These are phyloP conservation scores for Alexandromys fortis DNA, from an alignment of 2,113 vertebrate genomes.

Conservation along the genomic window DNA sequence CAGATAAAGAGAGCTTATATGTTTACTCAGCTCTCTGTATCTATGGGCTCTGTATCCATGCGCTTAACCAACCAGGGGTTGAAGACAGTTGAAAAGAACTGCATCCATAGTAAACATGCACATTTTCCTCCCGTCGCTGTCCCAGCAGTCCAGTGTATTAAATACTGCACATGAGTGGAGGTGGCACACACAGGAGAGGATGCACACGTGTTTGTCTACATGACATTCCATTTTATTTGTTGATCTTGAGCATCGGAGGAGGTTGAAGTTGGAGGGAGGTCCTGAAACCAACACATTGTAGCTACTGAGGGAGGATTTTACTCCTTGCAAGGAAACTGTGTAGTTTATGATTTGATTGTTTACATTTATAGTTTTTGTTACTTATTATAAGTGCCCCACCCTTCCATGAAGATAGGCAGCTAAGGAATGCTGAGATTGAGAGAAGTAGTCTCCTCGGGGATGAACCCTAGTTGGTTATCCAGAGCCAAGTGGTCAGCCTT, in stretches of 20 bases:
- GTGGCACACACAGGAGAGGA: neutral
- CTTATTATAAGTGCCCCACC: neutral
- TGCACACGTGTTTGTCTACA: neutral
- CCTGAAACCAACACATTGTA: neutral
- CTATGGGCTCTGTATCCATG: neutral
- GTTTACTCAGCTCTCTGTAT: neutral
- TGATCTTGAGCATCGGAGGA: neutral
- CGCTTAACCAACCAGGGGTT: neutral
- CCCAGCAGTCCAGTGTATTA: neutral
- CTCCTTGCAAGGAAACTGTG: conserved; percentile 8
- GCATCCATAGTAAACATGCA: neutral
- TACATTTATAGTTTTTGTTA: conserved; percentile 20
- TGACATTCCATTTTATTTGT: neutral
- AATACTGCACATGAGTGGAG: neutral
- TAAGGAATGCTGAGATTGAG: neutral
- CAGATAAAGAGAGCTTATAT: neutral
- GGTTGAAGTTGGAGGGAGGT: no score
- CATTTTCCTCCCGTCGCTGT: neutral
- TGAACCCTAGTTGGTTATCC: neutral
- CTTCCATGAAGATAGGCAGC: neutral
- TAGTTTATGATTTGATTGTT: conserved; percentile 50
- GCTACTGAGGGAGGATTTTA: neutral
- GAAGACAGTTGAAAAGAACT: neutral
- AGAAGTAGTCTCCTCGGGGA: neutral
- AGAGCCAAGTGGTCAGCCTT: neutral